Conservation (phyloP, 2,113 vertebrate species). For the Piaya cayana region DNA sequence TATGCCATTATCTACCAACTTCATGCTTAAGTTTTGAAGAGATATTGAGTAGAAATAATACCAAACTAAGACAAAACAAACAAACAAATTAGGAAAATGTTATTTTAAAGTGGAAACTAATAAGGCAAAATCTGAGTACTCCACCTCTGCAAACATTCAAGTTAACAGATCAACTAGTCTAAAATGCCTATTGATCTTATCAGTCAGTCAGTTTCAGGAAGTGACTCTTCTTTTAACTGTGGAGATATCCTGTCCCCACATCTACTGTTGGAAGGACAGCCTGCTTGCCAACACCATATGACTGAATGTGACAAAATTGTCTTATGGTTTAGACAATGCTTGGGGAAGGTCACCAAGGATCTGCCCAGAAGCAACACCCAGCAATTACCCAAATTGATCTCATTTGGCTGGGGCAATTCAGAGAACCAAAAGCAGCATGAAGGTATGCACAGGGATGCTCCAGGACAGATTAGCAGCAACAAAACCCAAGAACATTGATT, state of each 20-base stretch:
- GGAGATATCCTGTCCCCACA: accelerated
- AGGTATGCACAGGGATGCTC: accelerated
- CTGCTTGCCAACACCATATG: background rate
- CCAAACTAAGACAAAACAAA: background rate
- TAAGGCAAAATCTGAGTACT: background rate
- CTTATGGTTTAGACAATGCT: background rate
- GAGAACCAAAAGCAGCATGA: background rate
- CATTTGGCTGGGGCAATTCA: background rate
- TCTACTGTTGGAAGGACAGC: background rate
- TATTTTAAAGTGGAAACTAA: background rate
- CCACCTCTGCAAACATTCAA: background rate
- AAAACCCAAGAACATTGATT: background rate
- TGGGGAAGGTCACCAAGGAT: background rate
- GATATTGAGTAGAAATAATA: background rate
- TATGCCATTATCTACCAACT: background rate
- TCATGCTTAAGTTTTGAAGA: background rate
- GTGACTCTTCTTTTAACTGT: background rate
- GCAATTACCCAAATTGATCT: background rate
- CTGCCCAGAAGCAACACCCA: background rate
- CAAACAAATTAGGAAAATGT: background rate
- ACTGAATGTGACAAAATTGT: background rate
- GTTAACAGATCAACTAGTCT: background rate
- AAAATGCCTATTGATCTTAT: background rate
- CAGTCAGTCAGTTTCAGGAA: background rate
- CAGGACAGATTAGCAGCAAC: background rate